phyloP scores from a whole-genome alignment of 2,888 invertebrate genomes.

The Aleiodes testaceus region DNA sequence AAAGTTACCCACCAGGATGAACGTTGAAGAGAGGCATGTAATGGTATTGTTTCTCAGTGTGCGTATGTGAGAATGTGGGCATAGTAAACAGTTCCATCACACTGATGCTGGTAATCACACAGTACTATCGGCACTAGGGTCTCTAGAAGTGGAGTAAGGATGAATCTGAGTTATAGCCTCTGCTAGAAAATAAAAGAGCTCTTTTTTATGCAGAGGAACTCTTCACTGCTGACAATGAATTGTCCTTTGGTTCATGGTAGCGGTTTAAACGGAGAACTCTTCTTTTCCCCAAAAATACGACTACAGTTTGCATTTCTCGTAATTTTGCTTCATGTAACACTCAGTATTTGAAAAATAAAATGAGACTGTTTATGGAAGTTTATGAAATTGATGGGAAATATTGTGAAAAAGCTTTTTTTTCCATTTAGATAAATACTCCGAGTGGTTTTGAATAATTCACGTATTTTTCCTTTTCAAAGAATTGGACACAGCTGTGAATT shows the following conservation, averaged over 20 bases:
- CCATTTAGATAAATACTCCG: too few relatives aligned
- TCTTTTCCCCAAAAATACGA: conserved; percentile 27
- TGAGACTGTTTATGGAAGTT: too few relatives aligned
- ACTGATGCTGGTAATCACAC: conserved; percentile 34
- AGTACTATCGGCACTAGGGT: not conserved
- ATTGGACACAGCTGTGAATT: not conserved
- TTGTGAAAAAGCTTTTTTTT: too few relatives aligned
- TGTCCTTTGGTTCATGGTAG: conserved; percentile 46
- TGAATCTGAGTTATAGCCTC: conserved; percentile 52
- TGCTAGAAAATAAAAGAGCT: conserved; percentile 52
- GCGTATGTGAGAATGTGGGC: not conserved
- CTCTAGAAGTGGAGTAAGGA: conserved; percentile 17
- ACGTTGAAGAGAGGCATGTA: conserved; percentile 13
- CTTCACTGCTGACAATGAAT: conserved; percentile 50
- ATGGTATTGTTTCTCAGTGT: not conserved
- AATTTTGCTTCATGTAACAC: too few relatives aligned
- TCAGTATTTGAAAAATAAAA: too few relatives aligned
- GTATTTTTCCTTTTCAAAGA: too few relatives aligned
- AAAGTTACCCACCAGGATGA: conserved; percentile 13
- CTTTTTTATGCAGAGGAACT: conserved; percentile 44
- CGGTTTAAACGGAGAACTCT: conserved; percentile 39
- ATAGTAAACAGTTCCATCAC: conserved; percentile 22
- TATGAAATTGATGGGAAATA: too few relatives aligned
- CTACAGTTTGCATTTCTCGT: not conserved
- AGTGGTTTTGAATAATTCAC: too few relatives aligned